phyloP scores from a whole-genome alignment of 2,888 invertebrate species.

The Drosophila leonis region DNA sequence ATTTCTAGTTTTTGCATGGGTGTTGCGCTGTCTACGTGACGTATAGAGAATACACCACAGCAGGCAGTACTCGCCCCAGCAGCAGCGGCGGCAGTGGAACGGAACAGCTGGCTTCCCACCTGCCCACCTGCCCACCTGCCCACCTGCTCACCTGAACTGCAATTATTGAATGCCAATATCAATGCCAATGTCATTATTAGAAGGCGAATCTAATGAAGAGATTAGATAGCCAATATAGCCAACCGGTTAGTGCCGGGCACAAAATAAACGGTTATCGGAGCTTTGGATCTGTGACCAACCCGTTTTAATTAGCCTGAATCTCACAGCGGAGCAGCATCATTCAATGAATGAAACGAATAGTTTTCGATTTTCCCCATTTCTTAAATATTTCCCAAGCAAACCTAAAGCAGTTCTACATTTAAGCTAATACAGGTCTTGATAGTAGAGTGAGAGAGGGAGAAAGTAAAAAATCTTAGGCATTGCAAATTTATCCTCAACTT shows the following conservation, averaged over 20 bases:
- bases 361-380: constrained; percentile 14
- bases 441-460: neutral
- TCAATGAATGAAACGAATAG: constrained; percentile 2
- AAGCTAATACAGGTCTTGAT: neutral
- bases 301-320: too few species aligned
- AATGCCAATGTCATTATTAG: constrained; percentile 21
- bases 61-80: constrained; percentile 14
- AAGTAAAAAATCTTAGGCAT: neutral
- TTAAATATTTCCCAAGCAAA: neutral
- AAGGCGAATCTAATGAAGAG: constrained; percentile 13
- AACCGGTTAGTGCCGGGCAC: neutral
- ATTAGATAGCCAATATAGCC: constrained; percentile 31
- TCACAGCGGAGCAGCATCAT: too few species aligned
- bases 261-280: neutral
- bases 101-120: constrained; percentile 14
- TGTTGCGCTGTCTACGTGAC: constrained; percentile 64
- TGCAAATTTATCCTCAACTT: neutral
- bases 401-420: neutral
- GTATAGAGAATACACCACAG: constrained; percentile 67
- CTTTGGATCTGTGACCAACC: constrained; percentile 1
- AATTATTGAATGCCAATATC: constrained; percentile 17
- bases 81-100: constrained; percentile 1
- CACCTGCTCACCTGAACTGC: constrained; percentile 1
- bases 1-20: constrained; percentile 24
- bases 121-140: neutral